Conservation (phyloP, 2,113 vertebrate genomes). For the Scolopax mira region DNA sequence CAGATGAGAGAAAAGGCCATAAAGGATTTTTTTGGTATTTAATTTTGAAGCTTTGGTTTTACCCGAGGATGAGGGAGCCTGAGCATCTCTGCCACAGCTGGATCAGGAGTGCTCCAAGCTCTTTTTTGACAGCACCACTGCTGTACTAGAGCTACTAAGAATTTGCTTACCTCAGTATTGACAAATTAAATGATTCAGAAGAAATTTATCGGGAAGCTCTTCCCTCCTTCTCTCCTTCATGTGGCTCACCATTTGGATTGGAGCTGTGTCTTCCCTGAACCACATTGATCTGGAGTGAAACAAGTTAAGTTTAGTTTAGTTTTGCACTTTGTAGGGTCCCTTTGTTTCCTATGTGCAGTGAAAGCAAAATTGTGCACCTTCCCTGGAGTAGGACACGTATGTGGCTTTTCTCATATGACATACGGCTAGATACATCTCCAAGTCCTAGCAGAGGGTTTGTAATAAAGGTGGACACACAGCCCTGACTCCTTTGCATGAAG, state of each 20-base stretch:
- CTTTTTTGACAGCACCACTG: background rate
- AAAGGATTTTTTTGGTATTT: slow-evolving; percentile 24
- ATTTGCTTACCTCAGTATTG: background rate
- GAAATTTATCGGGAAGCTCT: background rate
- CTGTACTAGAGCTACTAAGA: background rate
- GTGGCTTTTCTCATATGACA: background rate
- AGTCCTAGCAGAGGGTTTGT: background rate
- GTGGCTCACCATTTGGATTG: background rate
- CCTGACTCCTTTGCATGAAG: background rate
- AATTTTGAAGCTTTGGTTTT: slow-evolving; percentile 38
- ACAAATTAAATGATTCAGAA: background rate
- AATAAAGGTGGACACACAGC: background rate
- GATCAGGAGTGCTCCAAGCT: background rate
- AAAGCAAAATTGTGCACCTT: background rate
- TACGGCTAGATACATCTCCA: background rate
- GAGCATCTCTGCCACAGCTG: background rate
- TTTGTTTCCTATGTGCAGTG: background rate
- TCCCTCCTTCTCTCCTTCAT: background rate
- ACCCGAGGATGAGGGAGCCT: background rate
- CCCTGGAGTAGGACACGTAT: background rate
- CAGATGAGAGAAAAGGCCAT: background rate
- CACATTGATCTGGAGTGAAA: background rate
- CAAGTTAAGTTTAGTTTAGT: background rate
- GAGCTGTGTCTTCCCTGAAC: background rate
- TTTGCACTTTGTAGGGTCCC: background rate